These are phyloP conservation scores for Drosophila monieri DNA, from an alignment of 2,888 invertebrate species.

Conservation along the genomic window DNA sequence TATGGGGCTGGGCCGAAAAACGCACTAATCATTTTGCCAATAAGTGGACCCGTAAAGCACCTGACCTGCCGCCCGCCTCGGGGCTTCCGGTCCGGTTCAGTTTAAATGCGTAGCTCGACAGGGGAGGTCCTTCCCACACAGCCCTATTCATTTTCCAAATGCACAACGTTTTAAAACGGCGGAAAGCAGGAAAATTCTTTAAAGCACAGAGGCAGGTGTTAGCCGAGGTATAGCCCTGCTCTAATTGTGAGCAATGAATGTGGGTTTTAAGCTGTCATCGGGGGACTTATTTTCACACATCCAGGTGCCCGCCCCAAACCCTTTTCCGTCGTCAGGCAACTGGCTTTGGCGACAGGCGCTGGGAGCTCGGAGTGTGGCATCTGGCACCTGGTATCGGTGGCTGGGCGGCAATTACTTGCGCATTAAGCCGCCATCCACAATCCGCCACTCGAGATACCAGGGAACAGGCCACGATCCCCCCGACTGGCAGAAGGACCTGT, in stretches of 20 bases:
- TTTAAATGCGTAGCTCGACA: too few species aligned
- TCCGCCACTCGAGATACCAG: background rate
- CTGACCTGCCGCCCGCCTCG: too few species aligned
- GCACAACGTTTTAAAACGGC: background rate
- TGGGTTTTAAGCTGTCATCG: constrained; percentile 6
- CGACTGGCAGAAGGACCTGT: background rate
- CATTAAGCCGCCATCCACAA: background rate
- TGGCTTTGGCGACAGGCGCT: constrained; percentile 6
- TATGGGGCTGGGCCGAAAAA: background rate
- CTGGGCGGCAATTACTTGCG: background rate
- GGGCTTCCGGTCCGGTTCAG: too few species aligned
- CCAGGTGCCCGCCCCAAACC: constrained; percentile 4
- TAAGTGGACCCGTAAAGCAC: too few species aligned
- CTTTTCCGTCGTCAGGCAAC: constrained; percentile 24
- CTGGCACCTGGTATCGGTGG: background rate
- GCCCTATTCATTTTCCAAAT: background rate
- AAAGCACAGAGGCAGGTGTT: background rate
- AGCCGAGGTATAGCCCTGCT: background rate
- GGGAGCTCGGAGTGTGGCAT: background rate
- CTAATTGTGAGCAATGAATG: background rate
- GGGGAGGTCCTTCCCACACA: too few species aligned
- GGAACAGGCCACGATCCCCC: background rate
- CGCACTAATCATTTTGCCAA: background rate
- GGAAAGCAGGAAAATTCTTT: background rate
- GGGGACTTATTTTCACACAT: constrained; percentile 6